These are phyloP conservation scores for Semicossyphus pulcher DNA, from an alignment of 2,113 vertebrate genomes.

Conservation along the genomic window DNA sequence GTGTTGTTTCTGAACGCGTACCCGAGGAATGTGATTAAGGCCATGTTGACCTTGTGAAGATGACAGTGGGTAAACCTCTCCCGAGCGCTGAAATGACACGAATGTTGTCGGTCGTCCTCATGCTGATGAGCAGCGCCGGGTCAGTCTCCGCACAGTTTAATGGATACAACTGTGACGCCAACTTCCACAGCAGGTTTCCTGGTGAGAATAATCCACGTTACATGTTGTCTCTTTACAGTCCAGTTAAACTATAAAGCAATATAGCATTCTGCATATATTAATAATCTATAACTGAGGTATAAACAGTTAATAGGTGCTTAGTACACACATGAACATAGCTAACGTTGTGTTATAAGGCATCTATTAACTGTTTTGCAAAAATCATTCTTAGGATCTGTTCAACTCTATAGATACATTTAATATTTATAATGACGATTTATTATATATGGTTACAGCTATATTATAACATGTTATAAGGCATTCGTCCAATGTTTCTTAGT, in stretches of 20 bases:
- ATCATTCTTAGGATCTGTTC: too few species aligned
- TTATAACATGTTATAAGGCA: too few species aligned
- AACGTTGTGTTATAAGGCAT: not conserved
- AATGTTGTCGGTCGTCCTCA: constrained; percentile 85
- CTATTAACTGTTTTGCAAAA: not conserved
- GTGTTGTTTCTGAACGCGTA: constrained; percentile 40
- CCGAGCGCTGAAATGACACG: constrained; percentile 90
- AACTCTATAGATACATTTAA: not conserved
- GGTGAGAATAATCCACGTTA: constrained; percentile 83
- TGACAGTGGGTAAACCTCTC: constrained; percentile 56
- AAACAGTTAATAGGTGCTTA: too few species aligned
- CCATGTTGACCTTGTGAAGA: constrained; percentile 71
- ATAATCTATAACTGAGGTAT: not conserved
- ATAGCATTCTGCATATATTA: not conserved
- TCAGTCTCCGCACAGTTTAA: constrained; percentile 92
- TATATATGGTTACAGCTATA: too few species aligned
- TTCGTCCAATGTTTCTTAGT: too few species aligned
- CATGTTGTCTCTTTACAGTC: not conserved
- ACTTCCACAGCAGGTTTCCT: constrained; percentile 95
- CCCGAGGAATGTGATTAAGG: constrained; percentile 57
- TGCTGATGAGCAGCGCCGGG: constrained; percentile 86
- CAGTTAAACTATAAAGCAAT: too few species aligned
- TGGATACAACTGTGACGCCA: constrained; percentile 96
- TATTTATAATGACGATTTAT: too few species aligned
- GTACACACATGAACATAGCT: not conserved